These are phyloP conservation scores for Leptodactylus fuscus DNA, from an alignment of 2,113 vertebrate species.

Conservation along the genomic window DNA sequence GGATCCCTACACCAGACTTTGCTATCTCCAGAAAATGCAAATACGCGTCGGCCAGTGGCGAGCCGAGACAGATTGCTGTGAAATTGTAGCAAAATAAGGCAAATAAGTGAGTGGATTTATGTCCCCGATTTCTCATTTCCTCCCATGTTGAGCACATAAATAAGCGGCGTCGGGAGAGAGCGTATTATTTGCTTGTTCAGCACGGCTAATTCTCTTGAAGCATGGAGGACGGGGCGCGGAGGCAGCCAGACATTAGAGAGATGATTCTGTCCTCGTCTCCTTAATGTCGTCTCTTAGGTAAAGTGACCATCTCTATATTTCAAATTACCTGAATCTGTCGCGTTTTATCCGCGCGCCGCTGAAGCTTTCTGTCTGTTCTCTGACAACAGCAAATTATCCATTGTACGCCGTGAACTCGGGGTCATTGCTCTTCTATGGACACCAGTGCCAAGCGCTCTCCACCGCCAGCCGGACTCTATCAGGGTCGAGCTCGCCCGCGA, in stretches of 20 bases:
- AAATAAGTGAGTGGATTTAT: constrained; percentile 18
- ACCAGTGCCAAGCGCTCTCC: background rate
- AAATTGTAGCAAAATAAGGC: constrained; percentile 25
- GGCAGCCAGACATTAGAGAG: constrained; percentile 24
- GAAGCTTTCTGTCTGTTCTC: background rate
- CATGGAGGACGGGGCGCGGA: background rate
- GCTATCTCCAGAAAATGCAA: background rate
- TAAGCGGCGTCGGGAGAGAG: background rate
- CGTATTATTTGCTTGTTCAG: constrained; percentile 31
- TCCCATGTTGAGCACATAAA: background rate
- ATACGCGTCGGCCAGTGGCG: background rate
- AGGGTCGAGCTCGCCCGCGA: too few relatives aligned
- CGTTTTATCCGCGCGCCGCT: background rate
- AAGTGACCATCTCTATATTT: constrained; percentile 26
- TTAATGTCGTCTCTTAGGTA: constrained; percentile 20
- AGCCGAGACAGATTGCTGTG: background rate
- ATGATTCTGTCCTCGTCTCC: constrained; percentile 11
- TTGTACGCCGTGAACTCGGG: background rate
- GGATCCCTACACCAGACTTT: background rate
- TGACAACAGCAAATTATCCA: constrained; percentile 24
- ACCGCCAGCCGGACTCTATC: background rate
- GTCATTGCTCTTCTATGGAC: background rate
- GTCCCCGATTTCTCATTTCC: constrained; percentile 21
- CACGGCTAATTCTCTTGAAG: constrained; percentile 11
- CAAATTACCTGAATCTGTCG: constrained; percentile 15